A percentile compares a stretch with the other conserved stretches of the same genome.
phyloP scores from a whole-genome alignment of 2,888 invertebrate species.

The Zaprionus lineosus region DNA sequence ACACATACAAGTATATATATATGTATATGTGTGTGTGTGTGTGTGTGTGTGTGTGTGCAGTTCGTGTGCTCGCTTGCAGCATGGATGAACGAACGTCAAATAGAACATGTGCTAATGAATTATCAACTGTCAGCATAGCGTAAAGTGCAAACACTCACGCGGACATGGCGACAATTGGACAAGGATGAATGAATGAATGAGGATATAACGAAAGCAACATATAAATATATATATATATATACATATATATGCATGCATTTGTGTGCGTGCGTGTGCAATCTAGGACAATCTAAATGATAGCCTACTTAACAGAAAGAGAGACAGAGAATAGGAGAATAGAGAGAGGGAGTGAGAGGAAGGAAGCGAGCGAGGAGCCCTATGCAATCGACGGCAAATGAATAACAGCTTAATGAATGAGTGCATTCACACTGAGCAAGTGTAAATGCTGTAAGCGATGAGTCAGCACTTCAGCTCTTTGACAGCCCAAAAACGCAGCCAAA shows the following conservation, averaged over 20 bases:
- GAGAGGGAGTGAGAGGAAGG: too few relatives aligned
- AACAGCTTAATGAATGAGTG: constrained; percentile 50
- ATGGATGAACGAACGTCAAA: constrained; percentile 75
- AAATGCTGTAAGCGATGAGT: constrained; percentile 23
- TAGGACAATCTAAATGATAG: constrained; percentile 46
- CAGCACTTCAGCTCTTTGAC: constrained; percentile 31
- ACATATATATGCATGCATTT: constrained; percentile 8
- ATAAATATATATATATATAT: not conserved
- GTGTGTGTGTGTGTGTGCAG: constrained; percentile 29
- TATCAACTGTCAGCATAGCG: constrained; percentile 71
- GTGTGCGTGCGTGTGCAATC: constrained; percentile 15
- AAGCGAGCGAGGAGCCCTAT: too few relatives aligned
- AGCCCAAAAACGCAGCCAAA: not conserved
- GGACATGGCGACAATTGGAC: constrained; percentile 31
- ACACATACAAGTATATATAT: too few relatives aligned
- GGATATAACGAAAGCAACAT: constrained; percentile 19
- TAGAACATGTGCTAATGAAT: constrained; percentile 75
- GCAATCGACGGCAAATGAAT: constrained; percentile 47
- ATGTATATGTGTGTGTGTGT: constrained; percentile 4
- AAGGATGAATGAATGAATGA: constrained; percentile 19
- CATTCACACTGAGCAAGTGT: constrained; percentile 17
- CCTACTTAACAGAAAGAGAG: constrained; percentile 35
- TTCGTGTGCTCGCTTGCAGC: constrained; percentile 34
- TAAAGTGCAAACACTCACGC: constrained; percentile 70
- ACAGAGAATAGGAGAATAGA: too few relatives aligned